Percentiles rank a stretch among this genome's conserved stretches.
These are phyloP conservation scores for Solenodon paradoxus DNA, from an alignment of 2,113 vertebrate species.

Conservation along the genomic window DNA sequence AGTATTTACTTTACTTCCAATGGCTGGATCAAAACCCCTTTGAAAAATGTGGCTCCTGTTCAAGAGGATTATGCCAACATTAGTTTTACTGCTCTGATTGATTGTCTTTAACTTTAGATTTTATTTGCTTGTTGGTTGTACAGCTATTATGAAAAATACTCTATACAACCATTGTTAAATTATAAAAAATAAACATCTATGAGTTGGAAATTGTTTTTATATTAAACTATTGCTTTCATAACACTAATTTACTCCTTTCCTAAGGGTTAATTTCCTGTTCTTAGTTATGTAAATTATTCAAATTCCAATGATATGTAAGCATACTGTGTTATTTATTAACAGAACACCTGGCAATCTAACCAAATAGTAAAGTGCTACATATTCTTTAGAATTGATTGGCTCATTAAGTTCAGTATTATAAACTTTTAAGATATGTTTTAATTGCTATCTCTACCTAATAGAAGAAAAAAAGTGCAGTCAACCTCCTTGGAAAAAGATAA, in stretches of 20 bases:
- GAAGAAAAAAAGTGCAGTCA: not conserved
- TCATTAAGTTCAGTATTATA: not conserved
- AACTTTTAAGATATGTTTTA: conserved; percentile 1
- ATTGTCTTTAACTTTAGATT: not conserved
- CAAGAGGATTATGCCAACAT: not conserved
- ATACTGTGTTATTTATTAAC: not conserved
- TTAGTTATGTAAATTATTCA: not conserved
- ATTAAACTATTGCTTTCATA: not conserved
- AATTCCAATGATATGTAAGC: not conserved
- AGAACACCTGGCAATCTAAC: not conserved
- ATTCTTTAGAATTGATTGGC: not conserved
- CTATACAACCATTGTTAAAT: not conserved
- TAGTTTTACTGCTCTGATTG: not conserved
- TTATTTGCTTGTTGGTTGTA: not conserved
- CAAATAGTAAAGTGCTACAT: not conserved
- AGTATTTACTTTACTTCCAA: not conserved
- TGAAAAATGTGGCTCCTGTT: not conserved
- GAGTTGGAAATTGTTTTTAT: not conserved
- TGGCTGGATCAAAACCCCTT: not conserved
- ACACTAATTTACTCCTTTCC: not conserved
- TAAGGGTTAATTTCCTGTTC: not conserved
- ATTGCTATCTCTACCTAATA: not conserved
- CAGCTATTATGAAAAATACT: not conserved
- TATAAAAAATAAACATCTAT: not conserved
- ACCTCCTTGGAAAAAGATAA: not conserved